These are phyloP conservation scores for Spea bombifrons DNA, from an alignment of 2,113 vertebrate genomes.

Conservation along the genomic window DNA sequence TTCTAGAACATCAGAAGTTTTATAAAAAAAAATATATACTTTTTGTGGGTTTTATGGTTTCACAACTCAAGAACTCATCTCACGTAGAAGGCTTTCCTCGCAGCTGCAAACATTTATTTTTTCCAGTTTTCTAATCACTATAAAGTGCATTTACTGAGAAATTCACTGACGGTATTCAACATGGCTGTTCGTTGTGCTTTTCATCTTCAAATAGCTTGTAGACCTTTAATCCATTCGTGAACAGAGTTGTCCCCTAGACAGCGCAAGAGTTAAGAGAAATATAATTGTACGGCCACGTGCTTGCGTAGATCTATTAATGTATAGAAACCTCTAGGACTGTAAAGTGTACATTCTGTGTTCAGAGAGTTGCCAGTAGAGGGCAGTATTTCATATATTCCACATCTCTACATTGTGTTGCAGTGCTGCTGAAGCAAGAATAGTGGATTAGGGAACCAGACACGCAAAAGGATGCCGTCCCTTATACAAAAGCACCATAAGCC, in stretches of 20 bases:
- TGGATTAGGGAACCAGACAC: not conserved
- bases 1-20: too few relatives aligned
- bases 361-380: constrained; percentile 28
- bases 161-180: not conserved
- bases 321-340: not conserved
- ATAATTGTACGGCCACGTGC: not conserved
- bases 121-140: not conserved
- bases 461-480: not conserved
- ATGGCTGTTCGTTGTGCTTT: not conserved
- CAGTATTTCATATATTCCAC: constrained; percentile 20
- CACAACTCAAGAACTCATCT: too few relatives aligned
- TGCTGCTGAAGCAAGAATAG: not conserved
- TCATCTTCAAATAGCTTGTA: not conserved
- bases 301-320: not conserved
- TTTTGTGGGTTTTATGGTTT: too few relatives aligned
- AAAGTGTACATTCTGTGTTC: not conserved
- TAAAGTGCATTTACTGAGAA: not conserved
- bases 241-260: not conserved
- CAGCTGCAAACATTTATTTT: not conserved
- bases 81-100: too few relatives aligned
- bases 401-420: constrained; percentile 11
- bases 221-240: not conserved
- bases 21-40: too few relatives aligned
- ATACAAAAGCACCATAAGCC: not conserved
- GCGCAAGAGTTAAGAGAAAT: not conserved